phyloP scores from a whole-genome alignment of 2,797 vertebrate genomes.

The Sciaenops ocellatus region DNA sequence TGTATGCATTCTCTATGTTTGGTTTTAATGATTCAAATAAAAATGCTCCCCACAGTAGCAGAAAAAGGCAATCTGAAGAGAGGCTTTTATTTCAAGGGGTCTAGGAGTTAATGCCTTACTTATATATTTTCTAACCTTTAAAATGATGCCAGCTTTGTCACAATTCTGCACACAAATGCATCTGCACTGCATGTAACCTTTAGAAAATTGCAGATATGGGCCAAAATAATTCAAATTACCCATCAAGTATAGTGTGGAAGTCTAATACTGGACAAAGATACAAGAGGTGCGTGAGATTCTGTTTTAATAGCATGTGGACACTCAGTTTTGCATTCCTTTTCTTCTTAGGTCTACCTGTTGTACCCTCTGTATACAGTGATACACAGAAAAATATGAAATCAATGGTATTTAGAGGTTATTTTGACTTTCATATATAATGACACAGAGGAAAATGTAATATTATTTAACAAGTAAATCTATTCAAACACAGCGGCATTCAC shows the following conservation, averaged over 20 bases:
- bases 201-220: slow-evolving; percentile 70
- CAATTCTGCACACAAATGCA: slow-evolving; percentile 64
- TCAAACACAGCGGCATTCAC: background rate
- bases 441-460: background rate
- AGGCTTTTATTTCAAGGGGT: slow-evolving; percentile 71
- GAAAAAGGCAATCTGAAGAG: slow-evolving; percentile 51
- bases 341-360: slow-evolving; percentile 11
- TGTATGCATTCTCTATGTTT: slow-evolving; percentile 34
- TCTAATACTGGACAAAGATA: slow-evolving; percentile 36
- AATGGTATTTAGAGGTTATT: background rate
- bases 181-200: slow-evolving; percentile 71
- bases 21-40: slow-evolving; percentile 54
- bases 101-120: slow-evolving; percentile 73
- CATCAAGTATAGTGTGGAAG: slow-evolving; percentile 37
- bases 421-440: background rate
- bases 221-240: slow-evolving; percentile 67
- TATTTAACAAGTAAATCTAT: slow-evolving; percentile 1
- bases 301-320: background rate
- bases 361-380: background rate
- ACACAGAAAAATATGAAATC: background rate
- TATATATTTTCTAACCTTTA: slow-evolving; percentile 81
- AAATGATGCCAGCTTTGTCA: slow-evolving; percentile 71
- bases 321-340: slow-evolving; percentile 15
- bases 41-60: slow-evolving; percentile 47
- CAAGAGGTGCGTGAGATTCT: slow-evolving; percentile 13